Evolutionary conservation across 2,888 invertebrate species (phyloP), one percentile per base, ranked within the genome.

Genomic region (Nymphalis c-album): DNA sequence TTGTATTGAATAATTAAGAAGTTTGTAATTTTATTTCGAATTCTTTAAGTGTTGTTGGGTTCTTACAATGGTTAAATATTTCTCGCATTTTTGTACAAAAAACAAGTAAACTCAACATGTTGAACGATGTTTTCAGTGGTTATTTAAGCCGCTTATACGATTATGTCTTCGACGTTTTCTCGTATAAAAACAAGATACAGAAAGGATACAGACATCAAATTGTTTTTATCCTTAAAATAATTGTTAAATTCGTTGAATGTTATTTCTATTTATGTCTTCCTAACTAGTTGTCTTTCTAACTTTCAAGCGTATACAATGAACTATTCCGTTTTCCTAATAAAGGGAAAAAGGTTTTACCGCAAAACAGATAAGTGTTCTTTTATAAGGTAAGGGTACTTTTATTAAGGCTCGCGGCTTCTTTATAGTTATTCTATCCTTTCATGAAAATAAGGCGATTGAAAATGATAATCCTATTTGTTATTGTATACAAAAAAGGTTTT

Each of bases 271-370:
- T 40, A 13, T 13, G 40, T 13, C 13, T 40, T 13, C 40, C 3
- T 13, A 40, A 3, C 3, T 10, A 40, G 40, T 40, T 13, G 40
- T 40, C 13, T 13, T 40, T 40, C 40, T 18, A 58, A 48, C 35
- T n/a, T 48, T 63, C 26, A 10, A 35, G 20, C 58, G 35, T 20
- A 17, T 35, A 57, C 13, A n/a, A 35, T 10, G 17, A 58, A 63
- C 50, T 53, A 53, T 40, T 53, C 63, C 47, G 57, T 57, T 58
- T 64, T 48, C 58, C 57, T 35, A 64, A 64, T 58, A 64, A 47
- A 40, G 40, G 47, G 46, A 64, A 64, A 58, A 63, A 58, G 40
- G 63, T 58, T 64, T 58, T 64, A 64, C 46, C 48, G 48, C 47
- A n/a, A 46, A n/a, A 48, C 35, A 58, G 57, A 64, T 58, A 64